Base-by-base conservation (phyloP, 1,140 invertebrate species). In the Cydia strobilella region DNA sequence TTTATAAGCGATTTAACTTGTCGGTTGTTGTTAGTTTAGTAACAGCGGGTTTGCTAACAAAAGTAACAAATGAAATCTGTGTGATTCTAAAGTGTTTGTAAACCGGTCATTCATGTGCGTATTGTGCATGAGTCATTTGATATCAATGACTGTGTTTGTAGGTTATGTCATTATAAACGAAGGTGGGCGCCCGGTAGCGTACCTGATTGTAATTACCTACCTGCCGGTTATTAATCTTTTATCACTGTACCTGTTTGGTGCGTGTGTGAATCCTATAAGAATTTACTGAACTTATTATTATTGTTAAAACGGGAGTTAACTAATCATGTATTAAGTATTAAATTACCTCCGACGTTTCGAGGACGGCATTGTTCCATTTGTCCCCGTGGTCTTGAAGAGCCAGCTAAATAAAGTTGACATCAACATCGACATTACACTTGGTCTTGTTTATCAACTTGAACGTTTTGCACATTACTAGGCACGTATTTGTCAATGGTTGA, bases 141-240 rank as follows among this genome's bases (percentile, higher is more conserved):
- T 66, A 69, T 69, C 31, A 69, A 69, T 69, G 31, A 69, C 65
- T 35, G 63, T 35, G 25, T 66, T 66, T 69, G 65, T 35, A 69
- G 65, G 65, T 69, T 69, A 69, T 69, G 65, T 69, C 65, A 69
- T n/a, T 13, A 69, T 69, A 69, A 69, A 20, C 27, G 31, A 39
- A 39, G 31, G 65, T 18, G 65, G 65, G 65, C 65, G 54, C 18
- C 18, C 51, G 51, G 18, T 59, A 59, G 51, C n/a, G 18, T 59
- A 59, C 18, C n/a, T 9, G 51, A 20, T 18, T 20, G 51, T 59
- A n/a, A 7, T 48, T 48, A 12, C 1, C 13, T 15, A 15, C 45
- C 3, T 7, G 25, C 13, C 42, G 42, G 12, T 45, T 45, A 45
- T 45, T 48, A 48, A 27, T 27, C 27, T 69, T 31, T 35, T 69